phyloP scores from a whole-genome alignment of 2,888 invertebrate species.

The Xanthia togata region DNA sequence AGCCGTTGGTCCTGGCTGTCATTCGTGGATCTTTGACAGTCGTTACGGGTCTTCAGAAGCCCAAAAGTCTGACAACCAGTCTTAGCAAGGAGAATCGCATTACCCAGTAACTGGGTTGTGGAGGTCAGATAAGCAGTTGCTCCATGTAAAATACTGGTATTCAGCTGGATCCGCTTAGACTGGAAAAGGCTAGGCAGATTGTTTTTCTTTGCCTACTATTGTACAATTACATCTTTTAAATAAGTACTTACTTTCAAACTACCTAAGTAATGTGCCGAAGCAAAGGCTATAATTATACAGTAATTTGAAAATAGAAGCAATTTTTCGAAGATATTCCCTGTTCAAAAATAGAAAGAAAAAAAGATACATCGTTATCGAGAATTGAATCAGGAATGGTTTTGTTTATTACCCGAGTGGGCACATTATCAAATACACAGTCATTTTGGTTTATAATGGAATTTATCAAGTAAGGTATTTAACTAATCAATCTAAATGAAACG shows the following conservation, averaged over 20 bases:
- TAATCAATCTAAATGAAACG: slow-evolving; percentile 42
- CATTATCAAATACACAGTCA: slow-evolving; percentile 33
- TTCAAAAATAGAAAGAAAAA: slow-evolving; percentile 27
- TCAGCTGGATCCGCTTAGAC: too few species aligned
- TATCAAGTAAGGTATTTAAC: slow-evolving; percentile 2
- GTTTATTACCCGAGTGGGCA: slow-evolving; percentile 31
- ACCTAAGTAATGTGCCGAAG: slow-evolving; percentile 22
- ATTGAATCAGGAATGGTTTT: slow-evolving; percentile 39
- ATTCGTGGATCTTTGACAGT: too few species aligned
- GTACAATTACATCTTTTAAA: too few species aligned
- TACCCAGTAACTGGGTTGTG: too few species aligned
- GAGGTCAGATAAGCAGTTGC: too few species aligned
- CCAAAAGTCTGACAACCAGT: too few species aligned
- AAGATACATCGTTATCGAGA: slow-evolving; percentile 46
- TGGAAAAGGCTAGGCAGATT: too few species aligned
- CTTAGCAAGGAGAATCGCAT: too few species aligned
- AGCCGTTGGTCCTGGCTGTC: too few species aligned
- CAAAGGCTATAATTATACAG: slow-evolving; percentile 24
- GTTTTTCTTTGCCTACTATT: too few species aligned
- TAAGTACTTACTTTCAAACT: slow-evolving; percentile 4
- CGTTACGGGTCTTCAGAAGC: too few species aligned
- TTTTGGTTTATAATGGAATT: slow-evolving; percentile 26
- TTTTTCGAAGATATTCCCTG: slow-evolving; percentile 47
- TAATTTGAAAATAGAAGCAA: slow-evolving; percentile 34
- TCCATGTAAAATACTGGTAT: too few species aligned